Percentiles rank a stretch among this genome's conserved stretches.
Conservation (phyloP, 2,797 vertebrate genomes). For the Acanthurus leucopareius region DNA sequence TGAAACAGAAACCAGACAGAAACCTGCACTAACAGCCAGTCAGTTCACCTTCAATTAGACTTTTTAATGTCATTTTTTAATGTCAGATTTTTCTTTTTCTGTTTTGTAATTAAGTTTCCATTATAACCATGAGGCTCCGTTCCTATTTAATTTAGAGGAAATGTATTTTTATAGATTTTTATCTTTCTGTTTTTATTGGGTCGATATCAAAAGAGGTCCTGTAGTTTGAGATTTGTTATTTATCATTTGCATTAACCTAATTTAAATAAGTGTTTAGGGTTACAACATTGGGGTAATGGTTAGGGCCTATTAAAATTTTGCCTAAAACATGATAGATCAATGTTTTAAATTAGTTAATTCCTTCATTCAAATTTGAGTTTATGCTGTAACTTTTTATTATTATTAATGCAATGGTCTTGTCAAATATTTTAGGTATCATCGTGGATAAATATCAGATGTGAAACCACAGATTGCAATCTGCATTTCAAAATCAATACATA, state of each 20-base stretch:
- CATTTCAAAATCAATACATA: not conserved
- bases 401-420: not conserved
- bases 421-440: not conserved
- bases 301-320: no score
- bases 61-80: not conserved
- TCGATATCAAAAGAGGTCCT: not conserved
- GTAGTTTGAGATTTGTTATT: not conserved
- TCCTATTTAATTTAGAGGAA: not conserved
- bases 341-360: no score
- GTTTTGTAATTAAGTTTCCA: no score
- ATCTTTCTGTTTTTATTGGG: not conserved
- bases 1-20: no score
- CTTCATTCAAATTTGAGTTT: no score
- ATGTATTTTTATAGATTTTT: not conserved
- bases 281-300: no score
- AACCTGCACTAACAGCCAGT: not conserved
- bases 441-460: not conserved
- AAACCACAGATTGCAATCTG: not conserved
- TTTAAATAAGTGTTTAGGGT: no score
- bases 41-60: not conserved
- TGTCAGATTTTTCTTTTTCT: not conserved
- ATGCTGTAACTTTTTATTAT: not conserved
- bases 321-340: no score
- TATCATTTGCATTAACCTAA: not conserved
- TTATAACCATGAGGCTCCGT: not conserved